Conservation (phyloP, 2,797 vertebrate species). For the Acrossocheilus fasciatus region DNA sequence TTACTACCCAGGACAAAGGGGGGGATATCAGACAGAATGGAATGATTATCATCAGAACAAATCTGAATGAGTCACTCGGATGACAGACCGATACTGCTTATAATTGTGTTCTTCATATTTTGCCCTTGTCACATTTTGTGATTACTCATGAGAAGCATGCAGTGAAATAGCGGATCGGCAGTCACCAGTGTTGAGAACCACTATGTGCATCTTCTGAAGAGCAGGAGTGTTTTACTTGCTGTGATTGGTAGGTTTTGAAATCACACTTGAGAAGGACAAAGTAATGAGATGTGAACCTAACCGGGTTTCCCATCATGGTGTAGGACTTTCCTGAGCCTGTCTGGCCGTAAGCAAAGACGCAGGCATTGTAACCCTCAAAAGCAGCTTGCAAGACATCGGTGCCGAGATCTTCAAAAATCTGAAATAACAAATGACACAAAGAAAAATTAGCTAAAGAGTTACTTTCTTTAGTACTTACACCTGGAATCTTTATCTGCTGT, state of each 20-base stretch:
- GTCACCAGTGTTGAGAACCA: conserved; percentile 26
- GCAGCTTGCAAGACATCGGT: conserved; percentile 91
- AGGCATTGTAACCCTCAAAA: conserved; percentile 97
- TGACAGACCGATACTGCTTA: neutral
- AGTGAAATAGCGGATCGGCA: conserved; percentile 57
- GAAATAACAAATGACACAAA: conserved; percentile 14
- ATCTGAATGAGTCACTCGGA: conserved; percentile 18
- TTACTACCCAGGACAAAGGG: conserved; percentile 21
- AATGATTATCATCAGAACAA: conserved; percentile 24
- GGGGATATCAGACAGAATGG: conserved; percentile 6
- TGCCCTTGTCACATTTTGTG: conserved; percentile 73
- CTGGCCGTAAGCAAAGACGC: conserved; percentile 96
- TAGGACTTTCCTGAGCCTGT: conserved; percentile 97
- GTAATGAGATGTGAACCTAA: conserved; percentile 69
- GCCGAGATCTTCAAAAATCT: conserved; percentile 94
- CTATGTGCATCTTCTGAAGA: conserved; percentile 54
- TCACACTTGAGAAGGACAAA: neutral
- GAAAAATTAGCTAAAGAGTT: neutral
- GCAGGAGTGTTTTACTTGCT: conserved; percentile 51
- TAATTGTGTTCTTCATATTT: conserved; percentile 53
- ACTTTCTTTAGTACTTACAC: neutral
- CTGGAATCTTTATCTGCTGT: neutral
- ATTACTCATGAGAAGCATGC: conserved; percentile 67
- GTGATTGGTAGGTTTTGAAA: neutral
- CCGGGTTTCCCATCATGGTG: conserved; percentile 95